Evolutionary conservation across 1,140 invertebrate genomes (phyloP).

Genomic region (Battus philenor): DNA sequence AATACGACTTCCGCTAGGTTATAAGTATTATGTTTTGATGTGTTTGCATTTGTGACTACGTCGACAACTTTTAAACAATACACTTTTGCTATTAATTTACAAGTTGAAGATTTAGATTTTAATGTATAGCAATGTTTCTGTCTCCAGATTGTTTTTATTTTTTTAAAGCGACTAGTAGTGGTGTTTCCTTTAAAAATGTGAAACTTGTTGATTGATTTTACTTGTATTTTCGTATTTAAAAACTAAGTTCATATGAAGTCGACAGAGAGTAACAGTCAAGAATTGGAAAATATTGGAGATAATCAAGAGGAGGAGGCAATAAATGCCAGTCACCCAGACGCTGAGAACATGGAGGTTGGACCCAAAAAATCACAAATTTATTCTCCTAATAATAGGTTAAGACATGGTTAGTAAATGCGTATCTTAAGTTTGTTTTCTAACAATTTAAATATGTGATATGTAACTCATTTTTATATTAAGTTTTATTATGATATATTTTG

Average conservation of each 20-base stretch:
- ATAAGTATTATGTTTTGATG: slow-evolving; percentile 1
- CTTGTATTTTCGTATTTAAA: background rate
- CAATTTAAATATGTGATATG: too few species aligned
- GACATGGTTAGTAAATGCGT: slow-evolving; percentile 47
- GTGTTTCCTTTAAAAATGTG: background rate
- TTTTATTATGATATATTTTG: too few species aligned
- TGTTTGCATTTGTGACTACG: slow-evolving; percentile 11
- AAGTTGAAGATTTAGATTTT: too few species aligned
- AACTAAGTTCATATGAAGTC: slow-evolving; percentile 40
- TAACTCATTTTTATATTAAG: too few species aligned
- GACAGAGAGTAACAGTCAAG: slow-evolving; percentile 31
- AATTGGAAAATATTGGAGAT: slow-evolving; percentile 27
- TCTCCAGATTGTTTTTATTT: too few species aligned
- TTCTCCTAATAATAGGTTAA: slow-evolving; percentile 38
- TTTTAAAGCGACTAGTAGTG: background rate
- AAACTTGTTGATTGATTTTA: background rate
- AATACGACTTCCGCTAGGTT: background rate
- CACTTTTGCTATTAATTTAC: too few species aligned
- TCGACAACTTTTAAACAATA: slow-evolving; percentile 16
- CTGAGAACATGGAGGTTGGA: slow-evolving; percentile 49
- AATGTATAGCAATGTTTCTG: too few species aligned
- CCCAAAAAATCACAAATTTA: slow-evolving; percentile 44
- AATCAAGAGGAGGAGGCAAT: slow-evolving; percentile 27
- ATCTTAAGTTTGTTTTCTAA: too few species aligned
- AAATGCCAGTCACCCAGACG: slow-evolving; percentile 30